Evolutionary conservation across 2,113 vertebrate species (phyloP).

Genomic region (Ictalurus punctatus): DNA sequence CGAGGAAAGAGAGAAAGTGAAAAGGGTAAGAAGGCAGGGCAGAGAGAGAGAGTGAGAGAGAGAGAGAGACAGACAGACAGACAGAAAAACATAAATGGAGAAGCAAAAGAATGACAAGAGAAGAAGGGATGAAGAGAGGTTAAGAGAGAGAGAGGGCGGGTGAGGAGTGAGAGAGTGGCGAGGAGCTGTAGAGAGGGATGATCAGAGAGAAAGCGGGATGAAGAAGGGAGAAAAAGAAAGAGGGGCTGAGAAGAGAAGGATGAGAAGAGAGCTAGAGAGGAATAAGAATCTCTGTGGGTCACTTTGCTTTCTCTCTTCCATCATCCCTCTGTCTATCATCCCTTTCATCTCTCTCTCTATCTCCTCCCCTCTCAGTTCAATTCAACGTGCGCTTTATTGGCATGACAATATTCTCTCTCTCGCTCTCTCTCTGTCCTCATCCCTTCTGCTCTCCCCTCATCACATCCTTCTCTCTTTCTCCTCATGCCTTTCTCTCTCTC

Average conservation of each 20-base stretch:
- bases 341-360: not conserved
- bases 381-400: too few species aligned
- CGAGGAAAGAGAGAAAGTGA: too few species aligned
- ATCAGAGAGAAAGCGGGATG: slow-evolving; percentile 35
- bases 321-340: not conserved
- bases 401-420: too few species aligned
- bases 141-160: not conserved
- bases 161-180: not conserved
- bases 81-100: too few species aligned
- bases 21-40: not conserved
- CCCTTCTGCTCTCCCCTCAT: too few species aligned
- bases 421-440: too few species aligned
- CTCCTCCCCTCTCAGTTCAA: not conserved
- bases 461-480: not conserved
- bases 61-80: not conserved
- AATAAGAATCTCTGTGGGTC: not conserved
- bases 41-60: not conserved
- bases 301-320: not conserved
- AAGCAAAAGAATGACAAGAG: too few species aligned
- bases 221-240: slow-evolving; percentile 4
- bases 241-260: not conserved
- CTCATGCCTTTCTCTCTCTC: not conserved
- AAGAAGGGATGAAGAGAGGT: not conserved
- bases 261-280: not conserved
- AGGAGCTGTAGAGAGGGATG: slow-evolving; percentile 34